phyloP scores from a whole-genome alignment of 1,140 invertebrate genomes.

The Panagrolaimus sp. region DNA sequence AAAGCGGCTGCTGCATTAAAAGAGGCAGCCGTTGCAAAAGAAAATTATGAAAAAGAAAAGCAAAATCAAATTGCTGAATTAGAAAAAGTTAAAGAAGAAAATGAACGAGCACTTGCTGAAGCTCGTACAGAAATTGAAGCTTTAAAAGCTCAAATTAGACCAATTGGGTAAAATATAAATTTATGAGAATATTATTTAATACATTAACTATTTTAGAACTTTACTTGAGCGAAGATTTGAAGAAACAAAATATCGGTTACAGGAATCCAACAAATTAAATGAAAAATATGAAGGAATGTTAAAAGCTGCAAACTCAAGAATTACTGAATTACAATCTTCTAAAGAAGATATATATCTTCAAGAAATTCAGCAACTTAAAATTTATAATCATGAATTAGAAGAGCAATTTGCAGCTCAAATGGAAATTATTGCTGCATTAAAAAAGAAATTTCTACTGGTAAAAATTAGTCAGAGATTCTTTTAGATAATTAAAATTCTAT shows the following conservation, averaged over 20 bases:
- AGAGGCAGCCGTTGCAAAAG: background rate
- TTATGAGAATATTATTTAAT: conserved; percentile 8
- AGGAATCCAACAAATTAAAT: conserved; percentile 32
- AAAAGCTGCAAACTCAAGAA: conserved; percentile 12
- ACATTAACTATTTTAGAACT: conserved; percentile 26
- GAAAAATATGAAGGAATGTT: conserved; percentile 19
- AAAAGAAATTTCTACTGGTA: conserved; percentile 41
- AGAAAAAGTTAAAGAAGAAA: conserved; percentile 5
- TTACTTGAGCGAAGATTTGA: conserved; percentile 43
- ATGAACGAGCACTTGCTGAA: conserved; percentile 19
- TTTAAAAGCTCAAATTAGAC: conserved; percentile 11
- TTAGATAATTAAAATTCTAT: background rate
- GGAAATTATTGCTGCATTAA: conserved; percentile 48
- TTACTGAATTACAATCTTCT: background rate
- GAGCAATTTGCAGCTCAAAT: conserved; percentile 50
- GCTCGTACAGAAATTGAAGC: conserved; percentile 16
- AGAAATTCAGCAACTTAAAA: conserved; percentile 36
- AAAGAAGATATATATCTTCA: conserved; percentile 10
- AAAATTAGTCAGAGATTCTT: background rate
- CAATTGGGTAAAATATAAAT: conserved; percentile 21
- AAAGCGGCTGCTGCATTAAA: conserved; percentile 19
- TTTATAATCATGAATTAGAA: conserved; percentile 48
- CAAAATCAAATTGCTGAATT: background rate
- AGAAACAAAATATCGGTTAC: conserved; percentile 37
- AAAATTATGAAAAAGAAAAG: background rate